These are phyloP conservation scores for Escarpia spicata DNA, from an alignment of 2,888 invertebrate species.

Conservation along the genomic window DNA sequence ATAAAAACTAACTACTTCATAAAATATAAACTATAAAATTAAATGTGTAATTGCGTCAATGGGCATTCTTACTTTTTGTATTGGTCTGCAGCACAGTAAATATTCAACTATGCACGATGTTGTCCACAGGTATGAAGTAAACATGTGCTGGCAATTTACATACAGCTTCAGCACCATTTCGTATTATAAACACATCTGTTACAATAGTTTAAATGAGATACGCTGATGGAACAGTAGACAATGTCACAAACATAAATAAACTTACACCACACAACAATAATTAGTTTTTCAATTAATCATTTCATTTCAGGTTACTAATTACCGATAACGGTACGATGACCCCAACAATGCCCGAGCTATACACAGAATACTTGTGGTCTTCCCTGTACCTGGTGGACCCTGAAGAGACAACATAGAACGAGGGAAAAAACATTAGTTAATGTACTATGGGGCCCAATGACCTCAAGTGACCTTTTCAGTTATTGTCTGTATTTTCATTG, in stretches of 20 bases:
- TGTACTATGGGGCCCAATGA: not conserved
- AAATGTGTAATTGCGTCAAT: no score
- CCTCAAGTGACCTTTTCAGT: not conserved
- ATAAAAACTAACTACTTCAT: no score
- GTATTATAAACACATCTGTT: no score
- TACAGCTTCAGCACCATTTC: no score
- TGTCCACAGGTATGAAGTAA: no score
- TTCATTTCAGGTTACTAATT: not conserved
- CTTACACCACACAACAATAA: not conserved
- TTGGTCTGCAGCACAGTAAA: no score
- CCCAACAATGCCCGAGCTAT: slow-evolving; percentile 91
- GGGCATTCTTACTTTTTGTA: no score
- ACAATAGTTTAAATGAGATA: no score
- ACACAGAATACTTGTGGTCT: slow-evolving; percentile 97
- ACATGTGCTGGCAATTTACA: no score
- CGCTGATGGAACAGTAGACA: no score
- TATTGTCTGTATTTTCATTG: not conserved
- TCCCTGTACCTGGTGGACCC: slow-evolving; percentile 90
- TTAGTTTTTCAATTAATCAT: not conserved
- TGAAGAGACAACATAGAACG: slow-evolving; percentile 43
- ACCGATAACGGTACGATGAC: slow-evolving; percentile 66
- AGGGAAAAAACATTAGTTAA: not conserved
- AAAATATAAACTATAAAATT: no score
- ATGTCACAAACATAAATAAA: not conserved
- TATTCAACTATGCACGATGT: no score